Evolutionary conservation across 2,797 vertebrate species (phyloP), one percentile per base, ranked within the genome.

Genomic region (Hippocampus kuda): DNA sequence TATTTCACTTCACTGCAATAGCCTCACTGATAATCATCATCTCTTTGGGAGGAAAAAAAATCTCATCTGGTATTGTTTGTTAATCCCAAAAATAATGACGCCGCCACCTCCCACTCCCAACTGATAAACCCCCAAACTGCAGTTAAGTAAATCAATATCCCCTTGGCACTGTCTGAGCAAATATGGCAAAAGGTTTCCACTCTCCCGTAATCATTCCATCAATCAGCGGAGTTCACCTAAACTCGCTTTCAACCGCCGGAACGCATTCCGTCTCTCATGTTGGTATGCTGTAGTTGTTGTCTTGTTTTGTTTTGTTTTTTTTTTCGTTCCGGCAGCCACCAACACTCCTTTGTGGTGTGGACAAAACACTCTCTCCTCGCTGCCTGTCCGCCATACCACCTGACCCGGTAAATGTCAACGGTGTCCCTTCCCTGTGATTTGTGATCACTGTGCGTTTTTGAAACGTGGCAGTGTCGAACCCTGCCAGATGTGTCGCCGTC

Each of bases 311-410:
- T 38, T 38, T 34, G 0, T 34, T 4, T 71, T 86, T 81, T 89
- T 85, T 89, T 86, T 89, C 76, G 8, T 86, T 77, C 85, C 75
- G 88, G 87, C 90, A 91, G 90, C 87, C 88, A 88, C 86, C 90
- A 88, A 84, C 88, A 91, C 86, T 89, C 90, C 87, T 91, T 90
- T 91, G 88, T 90, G 88, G 89, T 90, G 79, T 92, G 88, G 89
- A 89, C 88, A 81, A 86, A 88, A 81, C 88, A 86, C 88, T 90
- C 90, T 83, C 88, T 89, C 76, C 88, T 89, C 79, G 82, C 88
- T 88, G 87, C 88, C 81, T 87, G 85, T 88, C 88, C 89, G 68
- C 86, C 84, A 87, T 90, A 87, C 88, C 90, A 88, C 87, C 88
- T 89, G 88, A 90, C 76, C 66, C 89, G 89, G 89, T 91, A 91